Evolutionary conservation across 2,888 invertebrate species (phyloP).

Genomic region (Ectemnius continuus): DNA sequence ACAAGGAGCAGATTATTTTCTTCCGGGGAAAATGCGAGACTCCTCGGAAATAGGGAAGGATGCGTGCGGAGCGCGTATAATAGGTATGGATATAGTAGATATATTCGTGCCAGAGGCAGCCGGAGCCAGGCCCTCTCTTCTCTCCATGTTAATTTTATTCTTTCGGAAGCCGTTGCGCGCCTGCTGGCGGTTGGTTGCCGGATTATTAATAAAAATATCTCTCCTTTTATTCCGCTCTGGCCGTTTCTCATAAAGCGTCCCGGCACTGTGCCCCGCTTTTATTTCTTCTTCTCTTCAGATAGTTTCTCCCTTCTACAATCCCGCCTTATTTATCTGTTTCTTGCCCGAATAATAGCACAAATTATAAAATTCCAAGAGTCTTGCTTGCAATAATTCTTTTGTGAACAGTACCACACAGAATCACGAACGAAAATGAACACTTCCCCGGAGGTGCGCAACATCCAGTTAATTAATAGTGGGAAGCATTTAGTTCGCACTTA

Average conservation of each 20-base stretch:
- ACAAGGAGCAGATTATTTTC: slow-evolving; percentile 3
- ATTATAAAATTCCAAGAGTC: no score
- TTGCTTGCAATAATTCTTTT: no score
- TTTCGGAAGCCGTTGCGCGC: slow-evolving; percentile 35
- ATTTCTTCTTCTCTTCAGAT: slow-evolving; percentile 1
- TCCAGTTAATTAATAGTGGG: no score
- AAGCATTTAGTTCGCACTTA: no score
- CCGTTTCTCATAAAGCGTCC: slow-evolving; percentile 54
- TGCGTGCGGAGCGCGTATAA: not conserved
- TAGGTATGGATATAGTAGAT: slow-evolving; percentile 15
- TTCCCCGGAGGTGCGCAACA: no score
- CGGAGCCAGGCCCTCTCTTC: slow-evolving; percentile 27
- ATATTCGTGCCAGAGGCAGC: slow-evolving; percentile 45
- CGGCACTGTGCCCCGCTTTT: slow-evolving; percentile 25
- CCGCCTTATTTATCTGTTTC: no score
- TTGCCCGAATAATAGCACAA: no score
- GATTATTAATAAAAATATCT: slow-evolving; percentile 62
- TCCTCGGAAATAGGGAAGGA: slow-evolving; percentile 8
- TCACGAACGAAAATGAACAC: no score
- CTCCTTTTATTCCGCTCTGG: slow-evolving; percentile 49
- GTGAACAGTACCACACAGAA: no score
- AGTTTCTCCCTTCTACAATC: no score
- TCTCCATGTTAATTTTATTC: slow-evolving; percentile 56
- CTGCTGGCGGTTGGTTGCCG: slow-evolving; percentile 39
- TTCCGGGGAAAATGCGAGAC: slow-evolving; percentile 10